A percentile compares a stretch with the other conserved stretches of the same genome.
phyloP scores from a whole-genome alignment of 2,113 vertebrate genomes.

The Accipiter virgatus region DNA sequence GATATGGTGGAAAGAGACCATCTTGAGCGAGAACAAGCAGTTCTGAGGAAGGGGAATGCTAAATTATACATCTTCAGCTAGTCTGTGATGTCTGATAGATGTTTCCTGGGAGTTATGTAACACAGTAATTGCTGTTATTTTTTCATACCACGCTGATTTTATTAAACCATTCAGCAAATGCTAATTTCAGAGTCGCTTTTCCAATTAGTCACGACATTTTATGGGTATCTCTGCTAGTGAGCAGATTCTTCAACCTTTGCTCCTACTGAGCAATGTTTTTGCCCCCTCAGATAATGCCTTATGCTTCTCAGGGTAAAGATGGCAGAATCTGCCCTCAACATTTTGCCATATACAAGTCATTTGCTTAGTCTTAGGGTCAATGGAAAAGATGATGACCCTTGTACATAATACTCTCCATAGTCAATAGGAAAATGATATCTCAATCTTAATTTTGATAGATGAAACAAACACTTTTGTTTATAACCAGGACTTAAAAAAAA shows the following conservation, averaged over 20 bases:
- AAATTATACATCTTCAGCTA: conserved; percentile 40
- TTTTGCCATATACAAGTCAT: accelerated
- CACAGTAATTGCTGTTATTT: conserved; percentile 31
- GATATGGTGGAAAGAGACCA: conserved; percentile 32
- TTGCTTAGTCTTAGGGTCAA: not conserved
- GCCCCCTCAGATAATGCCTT: not conserved
- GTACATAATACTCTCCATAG: accelerated
- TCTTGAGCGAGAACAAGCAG: conserved; percentile 61
- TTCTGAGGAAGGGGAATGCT: conserved; percentile 46
- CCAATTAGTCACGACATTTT: not conserved
- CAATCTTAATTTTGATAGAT: not conserved
- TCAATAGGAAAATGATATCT: not conserved
- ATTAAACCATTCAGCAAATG: conserved; percentile 39
- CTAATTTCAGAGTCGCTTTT: not conserved
- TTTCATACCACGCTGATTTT: not conserved
- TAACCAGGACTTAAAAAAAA: not conserved
- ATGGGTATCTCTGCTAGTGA: not conserved
- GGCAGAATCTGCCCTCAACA: not conserved
- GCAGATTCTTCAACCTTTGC: not conserved
- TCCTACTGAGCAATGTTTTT: not conserved
- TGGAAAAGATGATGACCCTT: not conserved
- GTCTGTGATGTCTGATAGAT: conserved; percentile 51
- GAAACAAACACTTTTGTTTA: not conserved
- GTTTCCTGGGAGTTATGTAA: conserved; percentile 46
- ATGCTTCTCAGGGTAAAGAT: not conserved